Base-by-base conservation (phyloP, 2,113 vertebrate genomes). In the Neolamprologus brichardi region DNA sequence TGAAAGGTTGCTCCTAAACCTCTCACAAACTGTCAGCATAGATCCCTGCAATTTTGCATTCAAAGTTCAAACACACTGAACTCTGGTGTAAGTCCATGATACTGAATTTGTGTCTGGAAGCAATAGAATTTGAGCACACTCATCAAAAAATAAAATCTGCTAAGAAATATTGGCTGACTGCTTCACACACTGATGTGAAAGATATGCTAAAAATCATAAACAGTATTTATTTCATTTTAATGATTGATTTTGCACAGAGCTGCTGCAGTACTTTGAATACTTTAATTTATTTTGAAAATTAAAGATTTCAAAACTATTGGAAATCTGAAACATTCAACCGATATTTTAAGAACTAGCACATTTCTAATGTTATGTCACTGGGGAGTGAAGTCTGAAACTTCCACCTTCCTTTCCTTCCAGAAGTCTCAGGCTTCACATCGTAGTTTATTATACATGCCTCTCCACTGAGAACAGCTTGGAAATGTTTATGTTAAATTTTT, bases 391-490 rank as follows among this genome's bases (percentile, higher is more conserved):
- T 15, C 58, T 52, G 8, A 88, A 87, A 83, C 46, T 82, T 82
- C n/a, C 75, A 14, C 8, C 18, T 87, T 85, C 17, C 51, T 91
- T 80, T 84, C 41, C 62, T 62, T 82, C 17, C 78, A 84, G 53
- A 13, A 70, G 85, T 89, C 87, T 28, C 52, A 10, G 79, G 84
- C 83, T 9, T 86, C 84, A 79, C 7, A 56, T 12, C 4, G 20
- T 67, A 14, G 3, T 87, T 54, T 75, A 67, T 89, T 84, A 81
- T 75, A 79, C 75, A 56, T 25, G 30, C 41, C 49, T 30, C 44
- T 92, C 82, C 83, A 6, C 79, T 5, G 86, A 91, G 87, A 90
- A 7, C n/a, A 39, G 51, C 90, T 62, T 44, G 39, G 81, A 85
- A 82, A 6, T 77, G 87, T 82, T 90, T 79, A 34, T 79, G 82